Conservation (phyloP, 2,113 vertebrate genomes). For the Aegypius monachus region DNA sequence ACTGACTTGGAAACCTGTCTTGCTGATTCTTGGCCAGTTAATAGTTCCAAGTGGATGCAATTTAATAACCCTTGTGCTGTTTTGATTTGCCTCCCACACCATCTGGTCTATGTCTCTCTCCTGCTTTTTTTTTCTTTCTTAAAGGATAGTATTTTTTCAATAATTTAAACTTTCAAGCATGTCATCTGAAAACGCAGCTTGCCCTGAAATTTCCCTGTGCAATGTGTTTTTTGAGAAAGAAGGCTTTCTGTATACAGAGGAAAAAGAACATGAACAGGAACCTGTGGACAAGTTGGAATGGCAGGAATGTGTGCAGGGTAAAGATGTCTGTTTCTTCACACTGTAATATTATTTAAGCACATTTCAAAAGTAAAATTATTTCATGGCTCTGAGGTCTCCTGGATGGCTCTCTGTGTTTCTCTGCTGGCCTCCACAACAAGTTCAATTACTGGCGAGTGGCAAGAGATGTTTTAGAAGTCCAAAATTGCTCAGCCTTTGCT, state of each 20-base stretch:
- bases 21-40: background rate
- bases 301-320: constrained; percentile 42
- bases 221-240: constrained; percentile 21
- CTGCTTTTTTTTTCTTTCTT: background rate
- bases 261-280: constrained; percentile 55
- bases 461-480: background rate
- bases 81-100: constrained; percentile 18
- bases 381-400: background rate
- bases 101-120: constrained; percentile 14
- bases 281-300: constrained; percentile 59
- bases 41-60: constrained; percentile 34
- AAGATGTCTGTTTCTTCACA: constrained; percentile 49
- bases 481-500: background rate
- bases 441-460: background rate
- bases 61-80: constrained; percentile 40
- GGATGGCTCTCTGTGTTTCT: background rate
- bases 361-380: constrained; percentile 26
- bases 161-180: constrained; percentile 6
- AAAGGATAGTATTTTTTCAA: constrained; percentile 22
- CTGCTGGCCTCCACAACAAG: background rate
- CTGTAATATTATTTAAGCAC: constrained; percentile 45
- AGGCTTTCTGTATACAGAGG: background rate
- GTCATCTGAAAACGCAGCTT: background rate
- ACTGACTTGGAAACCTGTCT: background rate
- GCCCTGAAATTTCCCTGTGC: constrained; percentile 9